Evolutionary conservation across 2,797 vertebrate species (phyloP).

Genomic region (Eulemur albifrons): DNA sequence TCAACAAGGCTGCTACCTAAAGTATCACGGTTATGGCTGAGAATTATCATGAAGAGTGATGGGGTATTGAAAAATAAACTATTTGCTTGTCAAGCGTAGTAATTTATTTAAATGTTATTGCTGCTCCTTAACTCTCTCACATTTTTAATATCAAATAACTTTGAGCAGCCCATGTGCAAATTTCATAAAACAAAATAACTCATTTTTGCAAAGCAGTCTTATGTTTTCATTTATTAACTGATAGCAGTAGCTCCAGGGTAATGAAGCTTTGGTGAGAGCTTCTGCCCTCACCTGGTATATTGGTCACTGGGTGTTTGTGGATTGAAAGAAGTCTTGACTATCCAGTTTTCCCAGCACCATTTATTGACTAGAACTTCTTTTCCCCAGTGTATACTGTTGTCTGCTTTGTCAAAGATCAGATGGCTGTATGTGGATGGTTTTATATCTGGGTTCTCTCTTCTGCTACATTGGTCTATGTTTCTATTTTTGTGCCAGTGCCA

Average conservation of each 20-base stretch:
- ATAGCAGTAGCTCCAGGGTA: neutral
- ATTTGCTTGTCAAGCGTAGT: constrained; percentile 50
- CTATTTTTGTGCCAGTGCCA: neutral
- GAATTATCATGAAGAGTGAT: constrained; percentile 34
- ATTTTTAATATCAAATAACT: constrained; percentile 73
- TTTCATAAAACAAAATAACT: constrained; percentile 63
- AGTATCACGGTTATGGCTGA: constrained; percentile 16
- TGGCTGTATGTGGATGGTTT: neutral
- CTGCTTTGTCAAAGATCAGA: neutral
- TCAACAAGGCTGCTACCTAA: constrained; percentile 12
- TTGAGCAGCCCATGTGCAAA: constrained; percentile 57
- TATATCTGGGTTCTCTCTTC: neutral
- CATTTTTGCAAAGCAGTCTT: constrained; percentile 46
- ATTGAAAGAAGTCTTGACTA: neutral
- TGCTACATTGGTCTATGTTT: neutral
- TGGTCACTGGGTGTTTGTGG: rapidly evolving
- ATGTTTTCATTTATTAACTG: constrained; percentile 42
- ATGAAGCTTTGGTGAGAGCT: neutral
- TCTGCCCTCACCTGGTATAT: neutral
- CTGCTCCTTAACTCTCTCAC: constrained; percentile 41
- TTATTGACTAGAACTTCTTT: neutral
- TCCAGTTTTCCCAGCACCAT: neutral
- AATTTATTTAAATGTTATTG: constrained; percentile 73
- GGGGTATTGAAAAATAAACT: constrained; percentile 59
- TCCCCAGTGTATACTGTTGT: neutral